phyloP scores from a whole-genome alignment of 2,888 invertebrate genomes.

The Trichacis sp. region DNA sequence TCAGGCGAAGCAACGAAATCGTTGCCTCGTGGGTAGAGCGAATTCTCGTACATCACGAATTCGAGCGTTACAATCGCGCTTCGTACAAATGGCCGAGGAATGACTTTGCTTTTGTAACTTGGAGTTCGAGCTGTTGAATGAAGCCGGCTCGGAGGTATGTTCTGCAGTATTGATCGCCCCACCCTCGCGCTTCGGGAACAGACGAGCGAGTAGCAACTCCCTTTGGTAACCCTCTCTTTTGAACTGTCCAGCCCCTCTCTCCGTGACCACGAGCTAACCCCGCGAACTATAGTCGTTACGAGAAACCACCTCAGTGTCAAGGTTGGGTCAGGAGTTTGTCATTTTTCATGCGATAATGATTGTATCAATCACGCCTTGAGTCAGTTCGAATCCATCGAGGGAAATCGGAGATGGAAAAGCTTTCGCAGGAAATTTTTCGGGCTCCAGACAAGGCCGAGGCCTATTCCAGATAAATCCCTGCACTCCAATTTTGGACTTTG shows the following conservation, averaged over 20 bases:
- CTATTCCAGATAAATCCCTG: too few relatives aligned
- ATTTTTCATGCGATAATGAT: constrained; percentile 7
- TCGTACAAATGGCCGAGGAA: background rate
- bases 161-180: constrained; percentile 62
- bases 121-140: constrained; percentile 21
- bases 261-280: constrained; percentile 28
- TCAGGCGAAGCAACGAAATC: background rate
- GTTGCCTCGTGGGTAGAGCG: background rate
- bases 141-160: constrained; percentile 17
- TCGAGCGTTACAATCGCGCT: background rate
- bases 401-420: background rate
- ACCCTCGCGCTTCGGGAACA: constrained; percentile 49
- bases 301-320: constrained; percentile 53
- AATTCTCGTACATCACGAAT: background rate
- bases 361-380: background rate
- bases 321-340: constrained; percentile 51
- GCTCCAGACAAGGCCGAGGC: too few relatives aligned
- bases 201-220: constrained; percentile 7
- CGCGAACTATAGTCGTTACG: constrained; percentile 45
- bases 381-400: background rate
- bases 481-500: too few relatives aligned
- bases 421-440: too few relatives aligned
- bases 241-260: constrained; percentile 28
- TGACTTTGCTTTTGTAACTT: constrained; percentile 2
- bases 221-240: constrained; percentile 18